Evolutionary conservation across 2,113 vertebrate genomes (phyloP), one percentile per base, ranked within the genome.

Genomic region (Seriola quinqueradiata): DNA sequence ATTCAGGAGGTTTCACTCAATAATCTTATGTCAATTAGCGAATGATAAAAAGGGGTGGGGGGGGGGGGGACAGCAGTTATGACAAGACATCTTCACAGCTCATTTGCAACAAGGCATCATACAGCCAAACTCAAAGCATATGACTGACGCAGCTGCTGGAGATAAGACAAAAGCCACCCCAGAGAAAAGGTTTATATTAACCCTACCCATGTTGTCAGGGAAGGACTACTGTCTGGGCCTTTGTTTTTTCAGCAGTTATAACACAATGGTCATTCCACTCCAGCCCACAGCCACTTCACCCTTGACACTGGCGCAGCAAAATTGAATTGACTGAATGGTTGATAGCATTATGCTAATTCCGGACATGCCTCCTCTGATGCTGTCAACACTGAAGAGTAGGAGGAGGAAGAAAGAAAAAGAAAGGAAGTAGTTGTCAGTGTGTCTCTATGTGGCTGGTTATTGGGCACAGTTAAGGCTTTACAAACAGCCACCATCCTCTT

Each of bases 21-120:
- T 92, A 77, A 89, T 75, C 85, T 70, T 89, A 54, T 83, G 90
- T 91, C 86, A 93, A 87, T 94, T 92, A 91, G 76, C 4, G 6
- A 81, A 81, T 50, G 59, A 86, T 77, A 70, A 85, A 83, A 55
- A 12, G 72, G 34, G 63, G 46, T 58, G 46, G 12, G 46, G 70
- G 60, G 36, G 75, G 52, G 75, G 80, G 82, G 42, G 46, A 85
- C 55, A 73, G 63, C 68, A 79, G 23, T 72, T 77, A 86, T 87
- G 63, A 87, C 57, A 73, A 87, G 50, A 88, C 72, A 79, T 81
- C 73, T 87, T 79, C 85, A 87, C 70, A 89, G 82, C 86, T 90
- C 65, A 36, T 92, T 90, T 87, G 70, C 84, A 88, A 84, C 75
- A 64, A 82, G 42, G 59, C 40, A 79, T 63, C 48, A 70, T 83